Base-by-base conservation (phyloP, 2,888 invertebrate species). In the Tolmerus cingulatus region DNA sequence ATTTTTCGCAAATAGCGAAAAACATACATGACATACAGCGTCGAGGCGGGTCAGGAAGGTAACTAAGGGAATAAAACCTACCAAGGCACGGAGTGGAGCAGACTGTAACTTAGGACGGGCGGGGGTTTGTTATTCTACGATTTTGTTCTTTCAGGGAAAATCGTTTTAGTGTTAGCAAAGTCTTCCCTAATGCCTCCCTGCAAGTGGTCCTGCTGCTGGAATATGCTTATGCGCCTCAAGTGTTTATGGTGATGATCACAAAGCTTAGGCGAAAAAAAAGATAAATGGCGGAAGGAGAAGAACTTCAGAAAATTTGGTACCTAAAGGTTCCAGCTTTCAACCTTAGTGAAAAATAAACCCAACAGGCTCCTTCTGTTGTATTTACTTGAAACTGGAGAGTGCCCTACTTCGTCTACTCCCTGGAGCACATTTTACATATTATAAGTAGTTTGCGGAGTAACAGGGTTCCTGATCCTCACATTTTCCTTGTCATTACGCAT, bases 221-320 rank as follows among this genome's bases (percentile, higher is more conserved):
- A 85, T 85, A 85, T 85, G 85, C 46, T 85, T 85, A 85, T 85
- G 46, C 74, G 85, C 85, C 85, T 74, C 74, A 85, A 85, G 74
- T 74, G 85, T 85, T 85, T 85, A 85, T 85, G 85, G 85, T 85
- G 46, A 85, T 85, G 85, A 74, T 46, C 74, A 85, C 43, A 74
- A 27, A 37, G 43, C 43, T 85, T 85, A 46, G 27, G 85, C 5
- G 7, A 46, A 85, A 43, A 43, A 43, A 74, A 30, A 30, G 27
- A 43, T 51, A 40, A 85, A 46, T 12, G 46, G n/a, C 27, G 66
- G 37, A 57, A 37, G 23, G 82, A 57, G 57, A 57, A 37, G 34
- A 9, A 57, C 55, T 57, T 34, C 9, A 57, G 34, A 82, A 82
- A 82, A 51, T 82, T 40, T 82, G 57, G 57, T 82, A 82, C 82